A percentile compares a stretch with the other conserved stretches of the same genome.
These are phyloP conservation scores for Cheilosia scutellata DNA, from an alignment of 2,888 invertebrate genomes.

Conservation along the genomic window DNA sequence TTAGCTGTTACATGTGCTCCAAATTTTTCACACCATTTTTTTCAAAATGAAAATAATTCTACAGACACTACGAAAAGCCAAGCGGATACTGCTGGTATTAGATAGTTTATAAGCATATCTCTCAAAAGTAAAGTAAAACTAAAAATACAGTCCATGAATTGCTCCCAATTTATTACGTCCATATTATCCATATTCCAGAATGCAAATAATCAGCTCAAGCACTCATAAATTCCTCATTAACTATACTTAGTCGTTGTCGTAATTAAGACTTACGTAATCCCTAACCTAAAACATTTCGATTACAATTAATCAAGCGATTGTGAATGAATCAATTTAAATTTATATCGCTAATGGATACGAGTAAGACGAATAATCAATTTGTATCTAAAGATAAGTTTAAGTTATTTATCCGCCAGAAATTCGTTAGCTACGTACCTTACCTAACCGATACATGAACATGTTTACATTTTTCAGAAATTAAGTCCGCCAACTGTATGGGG, in stretches of 20 bases:
- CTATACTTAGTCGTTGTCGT: not conserved
- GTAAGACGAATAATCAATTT: slow-evolving; percentile 31
- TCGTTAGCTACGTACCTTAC: not conserved
- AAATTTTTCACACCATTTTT: too few species aligned
- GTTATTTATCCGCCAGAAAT: slow-evolving; percentile 4
- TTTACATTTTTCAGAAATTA: slow-evolving; percentile 18
- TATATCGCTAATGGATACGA: slow-evolving; percentile 26
- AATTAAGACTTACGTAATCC: slow-evolving; percentile 30
- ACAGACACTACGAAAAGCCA: too few species aligned
- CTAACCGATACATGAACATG: too few species aligned
- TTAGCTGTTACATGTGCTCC: too few species aligned
- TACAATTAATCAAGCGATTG: slow-evolving; percentile 70
- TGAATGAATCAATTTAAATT: slow-evolving; percentile 67
- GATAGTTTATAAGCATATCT: too few species aligned
- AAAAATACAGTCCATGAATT: too few species aligned
- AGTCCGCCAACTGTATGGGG: slow-evolving; percentile 14
- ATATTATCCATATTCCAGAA: not conserved
- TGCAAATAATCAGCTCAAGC: slow-evolving; percentile 32
- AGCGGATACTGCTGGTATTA: too few species aligned
- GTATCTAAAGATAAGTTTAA: slow-evolving; percentile 9
- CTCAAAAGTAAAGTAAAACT: too few species aligned
- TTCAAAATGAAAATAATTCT: too few species aligned
- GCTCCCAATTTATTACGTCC: too few species aligned
- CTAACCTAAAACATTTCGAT: slow-evolving; percentile 26
- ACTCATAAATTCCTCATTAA: slow-evolving; percentile 34